Conservation (phyloP, 2,113 vertebrate genomes). For the Hippolais icterina region DNA sequence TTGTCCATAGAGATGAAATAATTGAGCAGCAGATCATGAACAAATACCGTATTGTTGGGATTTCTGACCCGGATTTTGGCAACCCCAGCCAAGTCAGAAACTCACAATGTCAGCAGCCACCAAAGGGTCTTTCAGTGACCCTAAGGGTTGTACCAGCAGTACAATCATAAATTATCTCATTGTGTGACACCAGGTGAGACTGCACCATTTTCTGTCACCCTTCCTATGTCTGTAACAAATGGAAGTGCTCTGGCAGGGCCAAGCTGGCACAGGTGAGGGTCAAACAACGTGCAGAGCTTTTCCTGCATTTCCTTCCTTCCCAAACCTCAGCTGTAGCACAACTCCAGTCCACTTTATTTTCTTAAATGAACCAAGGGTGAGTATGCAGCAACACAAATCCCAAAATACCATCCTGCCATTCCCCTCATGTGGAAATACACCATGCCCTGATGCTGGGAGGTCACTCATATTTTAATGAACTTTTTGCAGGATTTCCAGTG, state of each 20-base stretch:
- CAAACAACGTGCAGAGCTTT: background rate
- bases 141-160: background rate
- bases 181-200: background rate
- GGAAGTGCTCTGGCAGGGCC: background rate
- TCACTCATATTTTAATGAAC: background rate
- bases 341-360: background rate
- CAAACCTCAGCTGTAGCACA: background rate
- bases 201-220: background rate
- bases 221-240: background rate
- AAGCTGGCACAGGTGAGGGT: background rate
- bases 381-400: background rate
- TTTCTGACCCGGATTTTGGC: background rate
- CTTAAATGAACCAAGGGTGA: background rate
- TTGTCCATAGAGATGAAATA: background rate
- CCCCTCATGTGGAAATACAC: background rate
- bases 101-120: rapidly evolving
- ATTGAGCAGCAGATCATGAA: background rate
- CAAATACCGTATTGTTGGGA: rapidly evolving
- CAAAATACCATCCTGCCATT: background rate
- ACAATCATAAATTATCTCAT: no score
- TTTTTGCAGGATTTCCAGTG: background rate
- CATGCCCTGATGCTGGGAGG: background rate
- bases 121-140: background rate
- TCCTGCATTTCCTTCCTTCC: background rate
- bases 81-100: background rate